Base-by-base conservation (phyloP, 2,113 vertebrate species). In the Eonycteris spelaea region DNA sequence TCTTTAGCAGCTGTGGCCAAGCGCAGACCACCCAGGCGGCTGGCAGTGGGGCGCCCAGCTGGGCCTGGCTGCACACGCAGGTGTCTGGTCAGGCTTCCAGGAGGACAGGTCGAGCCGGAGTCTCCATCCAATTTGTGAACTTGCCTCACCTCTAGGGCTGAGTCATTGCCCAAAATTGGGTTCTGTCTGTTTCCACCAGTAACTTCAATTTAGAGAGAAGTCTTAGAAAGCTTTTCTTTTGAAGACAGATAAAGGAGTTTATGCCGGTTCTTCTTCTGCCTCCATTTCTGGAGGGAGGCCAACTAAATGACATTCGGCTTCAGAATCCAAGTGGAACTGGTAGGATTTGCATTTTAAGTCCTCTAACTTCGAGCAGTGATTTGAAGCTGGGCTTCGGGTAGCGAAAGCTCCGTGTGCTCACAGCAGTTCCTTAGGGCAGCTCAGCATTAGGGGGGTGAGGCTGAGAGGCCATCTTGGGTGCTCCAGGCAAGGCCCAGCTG, bases 261-360 rank as follows among this genome's bases (percentile, higher is more conserved):
- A 13, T 63, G 55, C 28, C 30, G 0, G 8, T 82, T 51, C 57
- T 19, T 53, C 33, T 40, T 67, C 30, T 84, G 22, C 68, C 75
- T 82, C 71, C 30, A 2, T 40, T 38, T 59, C 63, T 85, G 24
- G 84, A 75, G 24, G 26, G 87, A 95, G 63, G 55, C 57, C 79
- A 67, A 22, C 30, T 14, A 75, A 43, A 53, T 45, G 26, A 77
- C 21, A 71, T 2, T 80, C 51, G 30, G 16, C 28, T 86, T 74
- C 55, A 40, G 35, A 65, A 61, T 26, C 53, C 55, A 93, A 43
- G 48, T 65, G 63, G 55, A 86, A 82, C 57, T 35, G 22, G 48
- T 48, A 78, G 53, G 63, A 74, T 78, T 86, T 94, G 74, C n/a
- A 65, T 89, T 93, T 85, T 65, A 78, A 95, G 84, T 68, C 73